Evolutionary conservation across 64 coral and sea anemone species (phyloP), one percentile per base, ranked within the genome.

Genomic region (Montipora capricornis): DNA sequence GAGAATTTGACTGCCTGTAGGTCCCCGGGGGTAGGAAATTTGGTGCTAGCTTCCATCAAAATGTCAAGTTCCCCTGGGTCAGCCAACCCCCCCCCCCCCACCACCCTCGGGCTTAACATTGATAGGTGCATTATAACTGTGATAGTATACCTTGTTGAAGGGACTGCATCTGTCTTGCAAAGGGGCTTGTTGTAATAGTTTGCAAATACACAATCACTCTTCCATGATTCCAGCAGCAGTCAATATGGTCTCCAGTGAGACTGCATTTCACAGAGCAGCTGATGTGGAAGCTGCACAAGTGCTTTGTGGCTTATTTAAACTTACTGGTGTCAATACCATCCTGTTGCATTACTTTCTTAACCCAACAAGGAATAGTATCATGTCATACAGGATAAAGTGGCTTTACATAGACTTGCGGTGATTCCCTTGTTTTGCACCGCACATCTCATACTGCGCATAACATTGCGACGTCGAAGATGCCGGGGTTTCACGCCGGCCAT

Each of bases 321-420:
- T 80, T 50, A 20, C 46, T 50, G 51, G 44, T 80, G 29, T 74
- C 70, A 17, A 80, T 50, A 49, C 77, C 47, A 50, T 15, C 57
- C 19, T 68, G 20, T 13, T 84, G 44, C 57, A 70, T 84, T 16
- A 47, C 57, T 45, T n/a, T 84, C 46, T 84, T 64, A 84, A 88
- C 29, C 92, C 92, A 94, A 74, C 68, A 78, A 60, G 78, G 79
- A 53, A 89, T 83, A 48, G 77, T 82, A 64, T 82, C 93, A 20
- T 44, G 44, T 80, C 71, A 95, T 48, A 90, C 84, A 49, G 66
- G 79, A 77, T 66, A 84, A 90, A 79, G 82, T 68, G 93, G 93
- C 44, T 44, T 90, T 76, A 67, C 70, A 61, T 95, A 50, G 82
- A 94, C 62, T 44, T 88, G 76, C 8, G 45, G 44, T 88, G 73